Evolutionary conservation across 2,797 vertebrate genomes (phyloP).

Genomic region (Otus scops): DNA sequence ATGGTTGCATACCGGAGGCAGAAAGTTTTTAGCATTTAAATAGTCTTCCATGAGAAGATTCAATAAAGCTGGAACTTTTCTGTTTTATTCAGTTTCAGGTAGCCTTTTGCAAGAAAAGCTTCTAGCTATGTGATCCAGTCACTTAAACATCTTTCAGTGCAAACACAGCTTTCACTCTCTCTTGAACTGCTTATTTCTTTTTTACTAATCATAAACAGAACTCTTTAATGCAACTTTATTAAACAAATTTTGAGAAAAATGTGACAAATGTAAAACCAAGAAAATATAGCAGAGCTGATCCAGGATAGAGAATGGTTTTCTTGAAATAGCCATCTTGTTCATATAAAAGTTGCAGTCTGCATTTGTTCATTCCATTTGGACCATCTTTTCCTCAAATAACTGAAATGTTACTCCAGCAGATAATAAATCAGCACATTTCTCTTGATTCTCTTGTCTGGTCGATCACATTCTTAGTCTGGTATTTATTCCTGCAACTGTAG

Average conservation of each 20-base stretch:
- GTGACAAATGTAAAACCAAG: background rate
- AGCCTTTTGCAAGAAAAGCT: background rate
- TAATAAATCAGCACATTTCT: constrained; percentile 3
- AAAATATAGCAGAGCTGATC: background rate
- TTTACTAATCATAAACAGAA: background rate
- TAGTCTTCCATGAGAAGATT: background rate
- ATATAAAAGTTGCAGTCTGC: background rate
- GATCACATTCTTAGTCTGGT: background rate
- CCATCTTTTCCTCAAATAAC: background rate
- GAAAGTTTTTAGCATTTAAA: background rate
- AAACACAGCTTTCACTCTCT: background rate
- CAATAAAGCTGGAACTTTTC: background rate
- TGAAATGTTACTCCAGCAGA: background rate
- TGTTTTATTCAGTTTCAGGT: background rate
- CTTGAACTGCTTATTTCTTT: background rate
- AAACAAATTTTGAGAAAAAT: background rate
- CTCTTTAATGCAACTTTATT: background rate
- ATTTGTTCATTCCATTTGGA: background rate
- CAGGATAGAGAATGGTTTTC: background rate
- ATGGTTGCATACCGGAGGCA: background rate
- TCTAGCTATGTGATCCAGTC: background rate
- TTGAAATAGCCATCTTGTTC: background rate
- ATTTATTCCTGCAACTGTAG: background rate
- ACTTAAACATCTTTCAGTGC: background rate
- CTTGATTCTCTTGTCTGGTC: background rate